Percentiles rank a stretch among this genome's conserved stretches.
Conservation (phyloP, 2,888 invertebrate genomes). For the Orchesellides sinensis region DNA sequence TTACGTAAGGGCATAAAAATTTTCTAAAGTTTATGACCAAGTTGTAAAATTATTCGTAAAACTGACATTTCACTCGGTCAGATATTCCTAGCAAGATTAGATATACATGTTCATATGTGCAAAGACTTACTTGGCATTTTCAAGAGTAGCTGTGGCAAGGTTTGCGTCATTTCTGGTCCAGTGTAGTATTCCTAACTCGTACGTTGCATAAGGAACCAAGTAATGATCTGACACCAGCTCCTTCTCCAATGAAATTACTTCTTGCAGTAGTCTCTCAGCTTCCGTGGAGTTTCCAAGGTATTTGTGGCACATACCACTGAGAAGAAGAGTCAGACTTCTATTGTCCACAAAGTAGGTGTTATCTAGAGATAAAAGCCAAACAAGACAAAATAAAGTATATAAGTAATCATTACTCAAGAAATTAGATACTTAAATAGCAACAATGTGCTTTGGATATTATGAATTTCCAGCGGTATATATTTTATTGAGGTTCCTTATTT, state of each 20-base stretch:
- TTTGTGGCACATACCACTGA: conserved; percentile 90
- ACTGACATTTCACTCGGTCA: too few relatives aligned
- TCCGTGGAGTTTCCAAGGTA: conserved; percentile 87
- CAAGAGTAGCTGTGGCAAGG: conserved; percentile 84
- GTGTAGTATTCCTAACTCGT: conserved; percentile 90
- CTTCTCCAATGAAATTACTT: conserved; percentile 83
- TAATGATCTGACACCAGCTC: conserved; percentile 89
- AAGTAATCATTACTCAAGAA: conserved; percentile 7
- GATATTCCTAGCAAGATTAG: too few relatives aligned
- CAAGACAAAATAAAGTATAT: conserved; percentile 3
- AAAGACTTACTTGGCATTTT: conserved; percentile 91
- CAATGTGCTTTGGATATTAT: neutral
- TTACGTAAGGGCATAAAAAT: neutral
- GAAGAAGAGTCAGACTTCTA: conserved; percentile 84
- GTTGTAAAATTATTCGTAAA: conserved; percentile 21
- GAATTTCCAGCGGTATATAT: neutral
- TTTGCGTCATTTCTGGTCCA: conserved; percentile 83
- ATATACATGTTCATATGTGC: too few relatives aligned
- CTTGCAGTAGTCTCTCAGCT: conserved; percentile 86
- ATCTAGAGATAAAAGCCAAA: conserved; percentile 57
- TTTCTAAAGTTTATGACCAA: conserved; percentile 17
- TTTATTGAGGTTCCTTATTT: too few relatives aligned
- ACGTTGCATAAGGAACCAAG: conserved; percentile 89
- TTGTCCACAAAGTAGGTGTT: conserved; percentile 82
- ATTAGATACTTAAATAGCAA: conserved; percentile 17